Evolutionary conservation across 2,113 vertebrate species (phyloP).

Genomic region (Nymphicus hollandicus): DNA sequence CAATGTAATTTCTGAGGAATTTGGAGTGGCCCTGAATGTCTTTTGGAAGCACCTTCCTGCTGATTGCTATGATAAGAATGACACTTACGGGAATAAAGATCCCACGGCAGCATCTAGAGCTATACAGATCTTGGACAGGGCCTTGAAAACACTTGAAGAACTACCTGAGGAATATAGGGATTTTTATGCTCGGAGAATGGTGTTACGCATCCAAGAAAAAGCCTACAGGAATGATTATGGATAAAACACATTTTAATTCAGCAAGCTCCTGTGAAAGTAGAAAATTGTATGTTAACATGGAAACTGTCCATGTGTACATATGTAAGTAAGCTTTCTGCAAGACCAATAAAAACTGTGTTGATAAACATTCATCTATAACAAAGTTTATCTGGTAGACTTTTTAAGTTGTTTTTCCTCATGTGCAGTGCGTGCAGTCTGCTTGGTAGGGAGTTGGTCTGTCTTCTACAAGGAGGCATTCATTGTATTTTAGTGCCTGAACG

Average conservation of each 20-base stretch:
- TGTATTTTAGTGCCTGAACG: neutral
- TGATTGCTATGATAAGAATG: conserved; percentile 88
- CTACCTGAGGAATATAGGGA: conserved; percentile 90
- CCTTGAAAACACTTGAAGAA: conserved; percentile 83
- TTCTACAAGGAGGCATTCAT: neutral
- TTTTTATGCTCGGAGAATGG: conserved; percentile 94
- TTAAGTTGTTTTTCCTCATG: neutral
- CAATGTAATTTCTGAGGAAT: conserved; percentile 90
- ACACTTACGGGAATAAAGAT: conserved; percentile 95
- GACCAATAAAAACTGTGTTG: neutral
- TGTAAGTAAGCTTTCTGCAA: neutral
- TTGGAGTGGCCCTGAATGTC: conserved; percentile 91
- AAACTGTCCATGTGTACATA: neutral
- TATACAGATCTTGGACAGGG: conserved; percentile 87
- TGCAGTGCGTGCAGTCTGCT: neutral
- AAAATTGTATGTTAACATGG: neutral
- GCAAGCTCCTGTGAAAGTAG: neutral
- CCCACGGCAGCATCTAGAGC: conserved; percentile 83
- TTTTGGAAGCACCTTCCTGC: conserved; percentile 92
- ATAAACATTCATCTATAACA: neutral
- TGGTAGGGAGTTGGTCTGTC: neutral
- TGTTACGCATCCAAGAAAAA: conserved; percentile 84
- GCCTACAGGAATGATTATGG: conserved; percentile 72
- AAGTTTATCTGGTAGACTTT: neutral
- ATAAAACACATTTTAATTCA: conserved; percentile 13